phyloP scores from a whole-genome alignment of 1,140 invertebrate species.

The Danaus plexippus region DNA sequence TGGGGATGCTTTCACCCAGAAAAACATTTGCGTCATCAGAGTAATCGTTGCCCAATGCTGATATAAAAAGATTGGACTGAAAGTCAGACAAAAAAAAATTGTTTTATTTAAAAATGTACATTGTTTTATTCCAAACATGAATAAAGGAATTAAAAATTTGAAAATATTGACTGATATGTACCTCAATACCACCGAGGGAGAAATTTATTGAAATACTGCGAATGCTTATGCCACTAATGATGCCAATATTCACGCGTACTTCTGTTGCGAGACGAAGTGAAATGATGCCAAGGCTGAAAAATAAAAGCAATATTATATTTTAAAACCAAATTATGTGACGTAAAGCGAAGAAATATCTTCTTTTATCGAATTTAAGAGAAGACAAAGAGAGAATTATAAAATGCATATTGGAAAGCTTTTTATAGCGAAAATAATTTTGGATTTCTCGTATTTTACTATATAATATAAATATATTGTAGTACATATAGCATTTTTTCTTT shows the following conservation, averaged over 20 bases:
- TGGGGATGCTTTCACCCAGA: neutral
- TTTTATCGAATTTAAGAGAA: no score
- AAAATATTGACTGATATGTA: neutral
- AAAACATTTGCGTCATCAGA: neutral
- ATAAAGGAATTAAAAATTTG: no score
- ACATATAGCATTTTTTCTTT: no score
- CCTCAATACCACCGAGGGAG: conserved; percentile 18
- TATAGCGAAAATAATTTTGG: no score
- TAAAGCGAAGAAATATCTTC: no score
- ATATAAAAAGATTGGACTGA: neutral
- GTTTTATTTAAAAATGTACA: neutral
- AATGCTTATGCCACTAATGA: conserved; percentile 36
- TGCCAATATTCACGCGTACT: conserved; percentile 31
- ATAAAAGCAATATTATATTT: neutral
- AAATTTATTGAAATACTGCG: conserved; percentile 27
- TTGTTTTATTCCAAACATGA: no score
- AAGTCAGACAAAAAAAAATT: neutral
- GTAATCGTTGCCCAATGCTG: conserved; percentile 3
- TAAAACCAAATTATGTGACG: no score
- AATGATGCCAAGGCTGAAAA: conserved; percentile 27
- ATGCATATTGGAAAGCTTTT: no score
- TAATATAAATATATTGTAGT: no score
- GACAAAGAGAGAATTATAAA: no score
- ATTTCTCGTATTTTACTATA: no score
- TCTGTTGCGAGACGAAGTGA: conserved; percentile 22